These are phyloP conservation scores for Cotesia congregata DNA, from an alignment of 2,888 invertebrate genomes.

Conservation along the genomic window DNA sequence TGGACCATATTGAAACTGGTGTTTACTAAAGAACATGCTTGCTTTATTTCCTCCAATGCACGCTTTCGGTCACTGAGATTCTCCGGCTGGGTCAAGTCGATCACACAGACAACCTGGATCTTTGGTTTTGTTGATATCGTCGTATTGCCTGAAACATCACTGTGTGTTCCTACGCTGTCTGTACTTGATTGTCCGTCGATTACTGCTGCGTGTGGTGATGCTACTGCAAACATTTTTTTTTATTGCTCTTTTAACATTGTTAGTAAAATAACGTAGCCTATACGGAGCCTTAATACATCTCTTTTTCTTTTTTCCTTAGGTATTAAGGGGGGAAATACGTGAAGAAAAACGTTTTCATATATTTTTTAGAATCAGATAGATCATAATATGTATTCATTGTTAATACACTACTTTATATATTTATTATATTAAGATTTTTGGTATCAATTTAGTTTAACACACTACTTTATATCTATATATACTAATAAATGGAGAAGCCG, in stretches of 20 bases:
- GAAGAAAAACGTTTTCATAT: too few species aligned
- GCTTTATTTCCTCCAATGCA: slow-evolving; percentile 87
- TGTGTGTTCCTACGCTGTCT: slow-evolving; percentile 76
- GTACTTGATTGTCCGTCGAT: slow-evolving; percentile 69
- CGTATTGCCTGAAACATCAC: slow-evolving; percentile 74
- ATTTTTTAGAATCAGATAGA: too few species aligned
- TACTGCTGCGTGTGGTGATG: slow-evolving; percentile 46
- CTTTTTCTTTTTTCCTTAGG: too few species aligned
- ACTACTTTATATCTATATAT: too few species aligned
- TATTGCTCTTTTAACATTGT: neutral
- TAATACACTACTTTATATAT: too few species aligned
- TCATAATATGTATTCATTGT: too few species aligned
- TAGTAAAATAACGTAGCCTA: too few species aligned
- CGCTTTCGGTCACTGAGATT: slow-evolving; percentile 82
- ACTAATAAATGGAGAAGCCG: too few species aligned
- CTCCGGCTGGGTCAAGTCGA: slow-evolving; percentile 83
- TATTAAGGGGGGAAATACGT: too few species aligned
- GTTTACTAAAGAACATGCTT: slow-evolving; percentile 83
- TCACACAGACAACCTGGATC: slow-evolving; percentile 92
- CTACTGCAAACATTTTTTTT: slow-evolving; percentile 36
- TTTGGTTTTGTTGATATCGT: slow-evolving; percentile 74
- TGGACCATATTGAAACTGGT: slow-evolving; percentile 85
- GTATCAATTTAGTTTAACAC: too few species aligned
- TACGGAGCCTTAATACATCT: too few species aligned
- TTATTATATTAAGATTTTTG: too few species aligned